phyloP scores from a whole-genome alignment of 2,797 vertebrate species.

The Sciurus carolinensis region DNA sequence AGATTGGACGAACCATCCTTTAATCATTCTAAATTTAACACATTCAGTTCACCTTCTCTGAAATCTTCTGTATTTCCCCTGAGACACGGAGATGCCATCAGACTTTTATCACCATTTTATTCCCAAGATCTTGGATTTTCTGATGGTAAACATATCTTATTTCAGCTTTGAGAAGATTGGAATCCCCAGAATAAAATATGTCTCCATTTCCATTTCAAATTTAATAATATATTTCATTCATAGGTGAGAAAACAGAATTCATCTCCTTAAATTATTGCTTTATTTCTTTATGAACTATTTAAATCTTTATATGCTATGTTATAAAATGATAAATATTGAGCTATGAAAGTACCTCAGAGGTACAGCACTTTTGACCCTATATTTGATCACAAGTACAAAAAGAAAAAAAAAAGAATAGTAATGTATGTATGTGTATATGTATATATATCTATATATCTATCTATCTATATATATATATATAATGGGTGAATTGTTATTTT shows the following conservation, averaged over 20 bases:
- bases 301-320: not conserved
- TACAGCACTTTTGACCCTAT: too few relatives aligned
- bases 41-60: not conserved
- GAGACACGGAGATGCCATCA: not conserved
- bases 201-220: conserved; percentile 1
- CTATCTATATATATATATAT: too few relatives aligned
- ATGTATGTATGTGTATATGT: not conserved
- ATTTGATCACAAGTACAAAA: too few relatives aligned
- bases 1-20: not conserved
- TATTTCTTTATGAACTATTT: not conserved
- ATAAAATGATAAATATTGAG: not conserved
- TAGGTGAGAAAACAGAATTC: not conserved
- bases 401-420: not conserved
- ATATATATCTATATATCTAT: too few relatives aligned
- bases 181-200: not conserved
- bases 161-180: not conserved
- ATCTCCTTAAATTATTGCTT: not conserved
- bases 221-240: not conserved
- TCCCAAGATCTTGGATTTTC: not conserved
- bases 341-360: too few relatives aligned
- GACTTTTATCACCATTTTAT: not conserved
- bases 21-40: not conserved
- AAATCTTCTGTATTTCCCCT: not conserved
- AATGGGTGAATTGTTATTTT: not conserved
- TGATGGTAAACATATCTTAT: not conserved